Evolutionary conservation across 2,797 vertebrate species (phyloP), one percentile per base, ranked within the genome.

Genomic region (Fistularia tabacaria): DNA sequence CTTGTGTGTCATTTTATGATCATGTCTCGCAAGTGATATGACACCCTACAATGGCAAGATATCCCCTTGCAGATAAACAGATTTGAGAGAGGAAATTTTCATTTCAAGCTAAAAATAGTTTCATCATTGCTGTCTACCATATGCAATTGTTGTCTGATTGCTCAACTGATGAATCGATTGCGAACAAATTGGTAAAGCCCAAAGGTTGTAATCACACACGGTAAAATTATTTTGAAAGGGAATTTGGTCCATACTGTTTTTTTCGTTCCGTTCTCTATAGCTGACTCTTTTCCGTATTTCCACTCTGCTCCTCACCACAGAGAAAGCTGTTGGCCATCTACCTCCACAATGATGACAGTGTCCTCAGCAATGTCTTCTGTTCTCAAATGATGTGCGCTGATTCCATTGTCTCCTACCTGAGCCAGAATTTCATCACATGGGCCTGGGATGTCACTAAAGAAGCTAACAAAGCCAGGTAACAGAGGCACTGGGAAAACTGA

Each of bases 371-470:
- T 3, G 97, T 99, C 66, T 99, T 99, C 91, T 99, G 97, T 91
- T 98, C 97, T 73, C 97, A 99, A 88, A 97, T 99, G 95, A 94
- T 99, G 87, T 99, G 97, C 76, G 96, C 97, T 42, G 97, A 99
- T 74, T 98, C 97, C 78, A 95, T 99, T 75, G 95, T 99, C 74
- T 95, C 97, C 54, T 99, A 98, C 73, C 90, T 99, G 89, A 98
- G 96, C 92, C 97, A 98, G 91, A 99, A 99, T 91, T 99, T 97
- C 91, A 98, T 99, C 84, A 98, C 96, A 72, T 99, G 97, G 97
- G 97, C 97, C 39, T 99, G 97, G 97, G 97, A 99, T 55, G 92
- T 99, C 90, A 97, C 96, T 89, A 96, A 95, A 89, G 97, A 99
- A 81, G 87, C 94, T 64, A 99, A 98, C 86, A 95, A 95, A 93